These are phyloP conservation scores for Diceros bicornis DNA, from an alignment of 2,797 vertebrate species.

Conservation along the genomic window DNA sequence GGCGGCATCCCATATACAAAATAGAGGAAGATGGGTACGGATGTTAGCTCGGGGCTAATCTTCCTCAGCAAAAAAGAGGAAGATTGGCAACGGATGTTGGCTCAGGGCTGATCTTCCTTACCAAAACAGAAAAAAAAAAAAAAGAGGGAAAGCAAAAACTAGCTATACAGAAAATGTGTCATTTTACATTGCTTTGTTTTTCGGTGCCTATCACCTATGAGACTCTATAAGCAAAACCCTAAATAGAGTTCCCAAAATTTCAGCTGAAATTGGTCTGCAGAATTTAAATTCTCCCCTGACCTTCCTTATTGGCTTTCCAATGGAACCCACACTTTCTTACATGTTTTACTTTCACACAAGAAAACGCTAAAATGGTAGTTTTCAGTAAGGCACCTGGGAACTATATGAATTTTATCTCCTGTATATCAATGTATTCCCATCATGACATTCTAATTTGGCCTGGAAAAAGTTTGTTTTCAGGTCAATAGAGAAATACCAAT, in stretches of 20 bases:
- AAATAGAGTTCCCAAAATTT: neutral
- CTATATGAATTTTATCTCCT: neutral
- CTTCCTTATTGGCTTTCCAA: neutral
- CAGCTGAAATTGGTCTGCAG: neutral
- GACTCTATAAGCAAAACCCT: neutral
- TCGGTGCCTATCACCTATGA: neutral
- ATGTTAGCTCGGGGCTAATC: too few relatives aligned
- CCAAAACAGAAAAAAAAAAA: too few relatives aligned
- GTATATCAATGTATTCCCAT: neutral
- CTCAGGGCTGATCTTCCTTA: too few relatives aligned
- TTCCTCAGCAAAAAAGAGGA: too few relatives aligned
- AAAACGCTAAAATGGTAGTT: neutral
- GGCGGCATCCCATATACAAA: too few relatives aligned
- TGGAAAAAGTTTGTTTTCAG: conserved; percentile 22
- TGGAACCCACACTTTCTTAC: neutral
- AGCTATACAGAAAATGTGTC: neutral
- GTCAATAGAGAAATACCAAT: neutral
- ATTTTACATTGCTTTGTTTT: neutral
- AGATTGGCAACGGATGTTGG: too few relatives aligned
- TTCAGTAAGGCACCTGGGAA: neutral
- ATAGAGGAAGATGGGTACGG: too few relatives aligned
- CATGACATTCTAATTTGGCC: neutral
- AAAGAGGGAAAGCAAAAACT: neutral
- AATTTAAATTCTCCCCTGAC: neutral
- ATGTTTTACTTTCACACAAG: neutral